These are phyloP conservation scores for Trissolcus japonicus DNA, from an alignment of 2,888 invertebrate species.

Conservation along the genomic window DNA sequence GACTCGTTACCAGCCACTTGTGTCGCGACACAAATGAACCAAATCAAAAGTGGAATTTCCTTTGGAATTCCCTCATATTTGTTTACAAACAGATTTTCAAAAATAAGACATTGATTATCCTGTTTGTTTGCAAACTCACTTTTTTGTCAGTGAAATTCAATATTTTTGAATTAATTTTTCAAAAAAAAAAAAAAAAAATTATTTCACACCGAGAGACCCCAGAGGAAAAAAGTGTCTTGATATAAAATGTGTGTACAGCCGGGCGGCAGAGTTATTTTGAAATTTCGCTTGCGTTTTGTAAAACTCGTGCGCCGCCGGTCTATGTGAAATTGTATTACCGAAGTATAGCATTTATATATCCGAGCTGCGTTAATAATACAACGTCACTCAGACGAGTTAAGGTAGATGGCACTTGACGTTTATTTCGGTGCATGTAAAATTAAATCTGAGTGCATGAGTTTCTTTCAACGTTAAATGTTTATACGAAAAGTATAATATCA, in stretches of 20 bases:
- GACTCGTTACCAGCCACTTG: slow-evolving; percentile 54
- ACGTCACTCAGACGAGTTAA: slow-evolving; percentile 52
- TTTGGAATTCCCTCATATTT: too few species aligned
- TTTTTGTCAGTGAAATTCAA: too few species aligned
- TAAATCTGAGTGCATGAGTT: slow-evolving; percentile 29
- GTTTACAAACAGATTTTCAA: too few species aligned
- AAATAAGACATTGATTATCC: too few species aligned
- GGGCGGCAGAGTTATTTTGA: slow-evolving; percentile 9
- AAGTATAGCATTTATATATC: slow-evolving; percentile 45
- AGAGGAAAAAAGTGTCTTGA: background rate
- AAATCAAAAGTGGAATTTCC: background rate
- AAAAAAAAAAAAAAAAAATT: too few species aligned
- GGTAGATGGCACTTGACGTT: slow-evolving; percentile 55
- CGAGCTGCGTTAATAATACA: slow-evolving; percentile 49
- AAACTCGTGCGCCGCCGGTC: slow-evolving; percentile 13
- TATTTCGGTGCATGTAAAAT: slow-evolving; percentile 53
- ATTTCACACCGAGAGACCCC: too few species aligned
- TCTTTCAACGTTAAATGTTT: slow-evolving; percentile 40
- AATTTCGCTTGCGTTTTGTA: slow-evolving; percentile 15
- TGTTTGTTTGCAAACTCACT: too few species aligned
- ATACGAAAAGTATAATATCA: slow-evolving; percentile 24
- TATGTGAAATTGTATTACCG: slow-evolving; percentile 37
- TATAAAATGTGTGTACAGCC: background rate
- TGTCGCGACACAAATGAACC: slow-evolving; percentile 40
- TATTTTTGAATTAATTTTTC: too few species aligned